Base-by-base conservation (phyloP, 2,888 invertebrate species). In the Caenorhabditis sulstoni region DNA sequence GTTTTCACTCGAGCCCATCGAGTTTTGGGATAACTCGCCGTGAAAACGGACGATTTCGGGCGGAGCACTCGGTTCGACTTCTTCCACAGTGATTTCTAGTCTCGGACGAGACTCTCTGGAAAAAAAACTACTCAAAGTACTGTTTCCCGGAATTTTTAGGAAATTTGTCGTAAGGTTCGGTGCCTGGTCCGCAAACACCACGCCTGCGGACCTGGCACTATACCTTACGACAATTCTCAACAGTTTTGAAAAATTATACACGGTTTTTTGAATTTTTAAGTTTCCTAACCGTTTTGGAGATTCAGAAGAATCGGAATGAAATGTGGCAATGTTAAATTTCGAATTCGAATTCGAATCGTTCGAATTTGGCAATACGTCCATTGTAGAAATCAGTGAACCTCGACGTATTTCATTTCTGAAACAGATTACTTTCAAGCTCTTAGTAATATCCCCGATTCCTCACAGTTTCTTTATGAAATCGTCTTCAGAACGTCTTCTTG, bases 391-490 rank as follows among this genome's bases (percentile, higher is more conserved):
- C 39, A 79, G n/a, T 5, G 73, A 73, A 16, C 73, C 57, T 8
- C 73, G 39, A 20, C 79, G 41, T 5, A 73, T 68, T 16, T 79
- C 68, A 16, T 79, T 79, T 67, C 78, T 79, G 52, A 73, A 78
- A 45, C 29, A 23, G 23, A 9, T 18, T 20, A 18, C 52, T 52
- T 23, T 7, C 39, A 5, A n/a, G 1, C 14, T 22, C 7, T 37
- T 47, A n/a, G n/a, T n/a, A n/a, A n/a, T 45, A 22, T 16, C 11
- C 18, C 18, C 16, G 39, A 22, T 1, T n/a, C 20, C 50, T 68
- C 18, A 79, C 79, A 79, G 12, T 53, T 58, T 73, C n/a, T 79
- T 67, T 18, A 73, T 39, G 39, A 79, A 79, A 20, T 79, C 79
- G 41, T 79, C 73, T 8, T 79, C 79, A 3, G 57, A 71, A 23